These are phyloP conservation scores for Anadara kagoshimensis DNA, from an alignment of 1,140 invertebrate genomes.

Conservation along the genomic window DNA sequence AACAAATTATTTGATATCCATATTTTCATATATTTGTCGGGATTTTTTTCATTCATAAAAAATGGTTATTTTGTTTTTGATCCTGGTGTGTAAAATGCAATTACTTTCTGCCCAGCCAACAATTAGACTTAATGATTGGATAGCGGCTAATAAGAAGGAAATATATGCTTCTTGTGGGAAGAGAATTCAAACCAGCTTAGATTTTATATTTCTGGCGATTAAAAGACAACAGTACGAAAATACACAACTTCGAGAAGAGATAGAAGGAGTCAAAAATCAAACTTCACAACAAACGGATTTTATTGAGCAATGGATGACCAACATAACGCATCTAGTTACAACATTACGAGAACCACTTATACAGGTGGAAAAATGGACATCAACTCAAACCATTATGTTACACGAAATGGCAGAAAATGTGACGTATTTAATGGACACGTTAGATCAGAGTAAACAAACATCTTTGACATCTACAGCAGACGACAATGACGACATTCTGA, in stretches of 20 bases:
- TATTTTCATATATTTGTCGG: too few species aligned
- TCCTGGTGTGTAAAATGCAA: too few species aligned
- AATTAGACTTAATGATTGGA: background rate
- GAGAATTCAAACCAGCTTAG: background rate
- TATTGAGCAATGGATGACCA: background rate
- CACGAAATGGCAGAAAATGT: background rate
- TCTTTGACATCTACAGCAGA: background rate
- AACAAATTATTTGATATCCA: too few species aligned
- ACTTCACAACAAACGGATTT: background rate
- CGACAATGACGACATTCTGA: background rate
- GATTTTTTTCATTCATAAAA: too few species aligned
- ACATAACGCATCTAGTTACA: background rate
- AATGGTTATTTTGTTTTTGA: too few species aligned
- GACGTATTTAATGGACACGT: background rate
- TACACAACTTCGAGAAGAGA: background rate
- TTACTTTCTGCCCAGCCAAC: background rate
- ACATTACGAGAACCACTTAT: background rate
- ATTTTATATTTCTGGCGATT: background rate
- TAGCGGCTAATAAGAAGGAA: background rate
- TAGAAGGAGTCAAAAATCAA: background rate
- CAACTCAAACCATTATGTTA: background rate
- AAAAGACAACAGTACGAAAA: conserved; percentile 1
- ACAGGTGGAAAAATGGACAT: background rate
- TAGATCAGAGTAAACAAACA: background rate
- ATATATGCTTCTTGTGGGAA: background rate